phyloP scores from a whole-genome alignment of 2,113 vertebrate genomes.

The Anoplopoma fimbria region DNA sequence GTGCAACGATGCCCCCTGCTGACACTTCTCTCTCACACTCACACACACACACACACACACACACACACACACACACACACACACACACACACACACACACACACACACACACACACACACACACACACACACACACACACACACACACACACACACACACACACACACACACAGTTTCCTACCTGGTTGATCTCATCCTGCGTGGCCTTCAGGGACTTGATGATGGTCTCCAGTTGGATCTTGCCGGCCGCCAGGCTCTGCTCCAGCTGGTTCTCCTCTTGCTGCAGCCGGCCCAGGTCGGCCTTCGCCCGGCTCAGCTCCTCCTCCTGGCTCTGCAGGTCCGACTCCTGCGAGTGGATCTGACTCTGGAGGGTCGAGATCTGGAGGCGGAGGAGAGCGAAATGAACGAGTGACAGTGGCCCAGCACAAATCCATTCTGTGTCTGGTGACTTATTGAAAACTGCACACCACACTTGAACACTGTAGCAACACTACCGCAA shows the following conservation, averaged over 20 bases:
- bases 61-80: not conserved
- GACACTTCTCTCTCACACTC: slow-evolving; percentile 3
- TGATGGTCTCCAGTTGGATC: slow-evolving; percentile 96
- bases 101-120: slow-evolving; percentile 1
- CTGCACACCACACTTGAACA: not conserved
- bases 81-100: not conserved
- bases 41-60: not conserved
- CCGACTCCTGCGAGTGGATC: slow-evolving; percentile 96
- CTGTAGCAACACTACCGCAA: not conserved
- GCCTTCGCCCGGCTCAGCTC: slow-evolving; percentile 92
- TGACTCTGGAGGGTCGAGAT: slow-evolving; percentile 94
- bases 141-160: not conserved
- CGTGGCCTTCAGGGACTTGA: slow-evolving; percentile 94
- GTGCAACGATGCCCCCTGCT: slow-evolving; percentile 40
- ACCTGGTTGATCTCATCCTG: slow-evolving; percentile 99
- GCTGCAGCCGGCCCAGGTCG: slow-evolving; percentile 91
- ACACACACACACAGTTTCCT: not conserved
- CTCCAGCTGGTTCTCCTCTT: slow-evolving; percentile 95
- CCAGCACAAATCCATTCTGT: not conserved
- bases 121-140: not conserved
- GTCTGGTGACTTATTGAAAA: not conserved
- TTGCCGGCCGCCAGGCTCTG: slow-evolving; percentile 96
- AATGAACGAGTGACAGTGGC: not conserved
- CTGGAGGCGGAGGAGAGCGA: slow-evolving; percentile 70
- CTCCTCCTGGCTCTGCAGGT: slow-evolving; percentile 94